Percentiles rank a stretch among this genome's conserved stretches.
phyloP scores from a whole-genome alignment of 2,113 vertebrate species.

The Urocynchramus pylzowi region DNA sequence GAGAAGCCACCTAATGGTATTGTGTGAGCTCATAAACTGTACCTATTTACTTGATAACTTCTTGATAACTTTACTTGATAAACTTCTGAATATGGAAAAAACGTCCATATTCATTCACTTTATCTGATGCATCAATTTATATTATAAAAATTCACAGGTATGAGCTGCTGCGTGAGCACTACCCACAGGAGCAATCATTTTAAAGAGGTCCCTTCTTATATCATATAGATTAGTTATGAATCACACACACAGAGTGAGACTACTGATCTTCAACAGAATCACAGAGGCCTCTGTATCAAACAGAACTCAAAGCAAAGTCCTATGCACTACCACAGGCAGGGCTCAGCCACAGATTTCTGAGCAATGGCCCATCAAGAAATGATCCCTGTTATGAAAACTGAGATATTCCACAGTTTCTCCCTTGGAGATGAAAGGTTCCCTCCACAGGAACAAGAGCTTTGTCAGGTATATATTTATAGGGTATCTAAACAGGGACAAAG shows the following conservation, averaged over 20 bases:
- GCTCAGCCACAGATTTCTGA: background rate
- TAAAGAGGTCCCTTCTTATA: background rate
- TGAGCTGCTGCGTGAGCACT: background rate
- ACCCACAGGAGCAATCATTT: background rate
- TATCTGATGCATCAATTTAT: background rate
- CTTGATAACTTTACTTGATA: background rate
- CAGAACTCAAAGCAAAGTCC: background rate
- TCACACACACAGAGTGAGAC: background rate
- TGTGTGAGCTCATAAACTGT: background rate
- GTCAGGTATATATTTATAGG: background rate
- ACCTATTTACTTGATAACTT: background rate
- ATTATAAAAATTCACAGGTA: background rate
- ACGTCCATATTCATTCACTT: background rate
- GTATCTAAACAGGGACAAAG: background rate
- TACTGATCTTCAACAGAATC: background rate
- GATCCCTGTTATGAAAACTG: fast-evolving
- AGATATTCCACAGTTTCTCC: background rate
- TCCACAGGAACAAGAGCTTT: background rate
- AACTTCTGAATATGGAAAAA: background rate
- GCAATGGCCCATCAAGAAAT: background rate
- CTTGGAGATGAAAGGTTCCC: background rate
- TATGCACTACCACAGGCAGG: background rate
- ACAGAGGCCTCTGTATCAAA: background rate
- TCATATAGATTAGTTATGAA: background rate
- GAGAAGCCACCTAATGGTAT: background rate